Conservation (phyloP, 2,113 vertebrate genomes). For the Nothoprocta pentlandii region DNA sequence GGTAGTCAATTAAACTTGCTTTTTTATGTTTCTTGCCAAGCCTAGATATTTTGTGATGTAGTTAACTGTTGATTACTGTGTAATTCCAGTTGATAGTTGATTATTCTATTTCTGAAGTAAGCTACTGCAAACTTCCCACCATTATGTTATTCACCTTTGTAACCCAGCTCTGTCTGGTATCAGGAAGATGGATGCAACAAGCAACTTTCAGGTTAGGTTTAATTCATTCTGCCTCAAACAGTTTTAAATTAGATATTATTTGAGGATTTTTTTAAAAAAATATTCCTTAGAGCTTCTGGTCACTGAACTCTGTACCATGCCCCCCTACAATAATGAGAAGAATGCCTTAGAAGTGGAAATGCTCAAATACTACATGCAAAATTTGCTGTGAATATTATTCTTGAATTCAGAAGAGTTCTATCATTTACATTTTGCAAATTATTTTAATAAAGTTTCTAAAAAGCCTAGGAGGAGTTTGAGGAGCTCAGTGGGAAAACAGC, state of each 20-base stretch:
- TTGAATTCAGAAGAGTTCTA: constrained; percentile 33
- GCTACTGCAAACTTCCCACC: neutral
- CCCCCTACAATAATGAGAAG: constrained; percentile 64
- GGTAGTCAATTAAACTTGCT: constrained; percentile 7
- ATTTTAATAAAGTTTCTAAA: constrained; percentile 36
- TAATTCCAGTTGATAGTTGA: constrained; percentile 59
- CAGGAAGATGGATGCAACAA: constrained; percentile 48
- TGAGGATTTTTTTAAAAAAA: constrained; percentile 71
- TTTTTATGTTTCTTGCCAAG: constrained; percentile 30
- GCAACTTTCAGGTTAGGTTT: constrained; percentile 67
- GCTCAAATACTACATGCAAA: constrained; percentile 53
- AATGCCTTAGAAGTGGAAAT: constrained; percentile 60
- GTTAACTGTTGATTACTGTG: constrained; percentile 56
- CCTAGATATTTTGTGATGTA: constrained; percentile 8
- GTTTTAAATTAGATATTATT: constrained; percentile 81
- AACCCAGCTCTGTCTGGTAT: constrained; percentile 11
- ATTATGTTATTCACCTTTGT: constrained; percentile 44
- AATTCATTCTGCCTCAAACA: constrained; percentile 78
- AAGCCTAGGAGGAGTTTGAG: neutral
- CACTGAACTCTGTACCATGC: constrained; percentile 68
- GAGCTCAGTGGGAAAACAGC: neutral
- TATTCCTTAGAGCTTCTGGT: constrained; percentile 74
- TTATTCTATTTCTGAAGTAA: constrained; percentile 57
- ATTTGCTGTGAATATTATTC: constrained; percentile 23
- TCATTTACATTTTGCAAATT: constrained; percentile 22